Conservation (phyloP, 2,113 vertebrate genomes). For the Egretta garzetta region DNA sequence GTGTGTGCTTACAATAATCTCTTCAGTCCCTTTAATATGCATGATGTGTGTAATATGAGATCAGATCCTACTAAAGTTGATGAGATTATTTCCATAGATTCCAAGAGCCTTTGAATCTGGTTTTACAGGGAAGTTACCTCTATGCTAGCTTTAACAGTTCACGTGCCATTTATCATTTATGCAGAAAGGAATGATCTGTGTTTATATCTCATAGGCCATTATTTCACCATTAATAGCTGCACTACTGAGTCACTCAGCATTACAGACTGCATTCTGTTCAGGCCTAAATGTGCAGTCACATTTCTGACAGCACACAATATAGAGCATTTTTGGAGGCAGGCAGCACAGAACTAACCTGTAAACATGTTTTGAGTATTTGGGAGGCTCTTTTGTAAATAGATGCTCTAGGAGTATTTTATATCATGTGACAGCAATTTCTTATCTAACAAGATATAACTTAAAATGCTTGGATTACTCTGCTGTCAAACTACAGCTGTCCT, state of each 20-base stretch:
- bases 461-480: not conserved
- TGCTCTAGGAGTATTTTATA: not conserved
- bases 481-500: not conserved
- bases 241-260: not conserved
- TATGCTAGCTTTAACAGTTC: not conserved
- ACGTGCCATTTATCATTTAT: not conserved
- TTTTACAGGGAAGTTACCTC: not conserved
- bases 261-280: not conserved
- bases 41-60: not conserved
- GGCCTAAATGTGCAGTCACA: not conserved
- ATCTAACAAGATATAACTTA: not conserved
- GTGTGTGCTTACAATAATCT: not conserved
- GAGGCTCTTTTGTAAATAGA: not conserved
- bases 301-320: not conserved
- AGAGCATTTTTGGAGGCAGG: not conserved
- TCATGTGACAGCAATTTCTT: not conserved
- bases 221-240: not conserved
- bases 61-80: not conserved
- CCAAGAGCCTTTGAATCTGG: not conserved
- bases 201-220: not conserved
- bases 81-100: not conserved
- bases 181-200: not conserved
- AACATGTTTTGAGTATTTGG: not conserved
- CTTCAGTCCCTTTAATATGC: not conserved
- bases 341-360: not conserved